A percentile compares a stretch with the other conserved stretches of the same genome.
These are phyloP conservation scores for Anniella stebbinsi DNA, from an alignment of 2,797 vertebrate genomes.

Conservation along the genomic window DNA sequence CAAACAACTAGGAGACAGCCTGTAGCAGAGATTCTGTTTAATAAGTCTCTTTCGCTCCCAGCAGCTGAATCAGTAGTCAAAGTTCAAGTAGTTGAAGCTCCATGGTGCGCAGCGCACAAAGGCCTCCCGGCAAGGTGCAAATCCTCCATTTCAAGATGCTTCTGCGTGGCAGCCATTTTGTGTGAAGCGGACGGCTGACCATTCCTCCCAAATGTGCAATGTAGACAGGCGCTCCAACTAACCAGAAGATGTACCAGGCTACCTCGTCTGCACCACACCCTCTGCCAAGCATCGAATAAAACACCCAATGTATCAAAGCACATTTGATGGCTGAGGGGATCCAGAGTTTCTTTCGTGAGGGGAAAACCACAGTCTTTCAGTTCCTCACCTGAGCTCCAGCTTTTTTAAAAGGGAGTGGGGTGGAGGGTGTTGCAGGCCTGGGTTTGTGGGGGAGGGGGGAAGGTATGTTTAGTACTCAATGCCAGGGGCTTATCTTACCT, in stretches of 20 bases:
- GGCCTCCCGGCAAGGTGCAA: not conserved
- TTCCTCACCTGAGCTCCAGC: not conserved
- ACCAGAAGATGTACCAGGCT: not conserved
- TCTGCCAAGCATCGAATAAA: not conserved
- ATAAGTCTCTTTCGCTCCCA: not conserved
- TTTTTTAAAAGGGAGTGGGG: not conserved
- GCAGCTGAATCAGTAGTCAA: not conserved
- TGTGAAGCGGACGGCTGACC: not conserved
- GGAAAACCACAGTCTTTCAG: not conserved
- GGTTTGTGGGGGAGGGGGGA: not conserved
- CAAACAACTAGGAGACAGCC: not conserved
- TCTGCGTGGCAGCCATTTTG: not conserved
- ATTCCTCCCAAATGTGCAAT: not conserved
- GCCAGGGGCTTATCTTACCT: not conserved
- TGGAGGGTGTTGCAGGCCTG: not conserved
- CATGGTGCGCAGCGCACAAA: not conserved
- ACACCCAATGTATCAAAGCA: not conserved
- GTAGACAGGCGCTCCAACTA: not conserved
- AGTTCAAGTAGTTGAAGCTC: not conserved
- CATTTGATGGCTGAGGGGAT: not conserved
- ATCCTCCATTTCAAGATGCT: not conserved
- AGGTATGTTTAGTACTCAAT: constrained; percentile 26
- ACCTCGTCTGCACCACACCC: rapidly evolving
- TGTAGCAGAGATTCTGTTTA: not conserved
- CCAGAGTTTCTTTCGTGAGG: no score